Evolutionary conservation across 2,888 invertebrate species (phyloP).

Genomic region (Callyntrura guangdongensis): DNA sequence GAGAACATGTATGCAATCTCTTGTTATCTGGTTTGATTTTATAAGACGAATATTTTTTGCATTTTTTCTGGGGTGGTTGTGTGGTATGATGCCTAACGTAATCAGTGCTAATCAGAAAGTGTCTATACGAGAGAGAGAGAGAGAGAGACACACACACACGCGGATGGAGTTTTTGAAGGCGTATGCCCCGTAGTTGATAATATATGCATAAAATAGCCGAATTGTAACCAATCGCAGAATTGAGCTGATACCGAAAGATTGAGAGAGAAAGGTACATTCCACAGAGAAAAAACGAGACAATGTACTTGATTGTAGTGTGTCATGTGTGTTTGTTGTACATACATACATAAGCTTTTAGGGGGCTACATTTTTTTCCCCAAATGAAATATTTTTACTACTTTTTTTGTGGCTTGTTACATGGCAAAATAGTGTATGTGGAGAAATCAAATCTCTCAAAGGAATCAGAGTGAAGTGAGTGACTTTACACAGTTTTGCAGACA

Average conservation of each 20-base stretch:
- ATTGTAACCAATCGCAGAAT: too few species aligned
- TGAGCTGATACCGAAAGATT: background rate
- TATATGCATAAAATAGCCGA: too few species aligned
- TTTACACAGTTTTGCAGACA: background rate
- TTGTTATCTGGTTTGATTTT: constrained; percentile 18
- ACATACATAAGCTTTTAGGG: too few species aligned
- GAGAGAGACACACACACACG: background rate
- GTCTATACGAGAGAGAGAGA: too few species aligned
- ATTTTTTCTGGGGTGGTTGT: too few species aligned
- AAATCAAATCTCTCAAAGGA: background rate
- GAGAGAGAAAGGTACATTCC: constrained; percentile 2
- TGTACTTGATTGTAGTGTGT: background rate
- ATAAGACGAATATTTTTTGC: background rate
- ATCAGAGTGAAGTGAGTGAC: background rate
- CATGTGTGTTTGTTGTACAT: too few species aligned
- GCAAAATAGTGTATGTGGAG: background rate
- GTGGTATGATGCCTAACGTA: background rate
- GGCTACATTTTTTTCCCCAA: background rate
- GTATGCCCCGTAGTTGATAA: background rate
- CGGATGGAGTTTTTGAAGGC: constrained; percentile 2
- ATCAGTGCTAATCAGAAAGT: background rate
- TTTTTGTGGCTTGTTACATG: too few species aligned
- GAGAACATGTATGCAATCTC: background rate
- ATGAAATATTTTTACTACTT: too few species aligned
- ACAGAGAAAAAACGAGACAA: background rate